Evolutionary conservation across 35 echinoderm and acorn worm genomes (phyloP).

Genomic region (Acanthaster planci): DNA sequence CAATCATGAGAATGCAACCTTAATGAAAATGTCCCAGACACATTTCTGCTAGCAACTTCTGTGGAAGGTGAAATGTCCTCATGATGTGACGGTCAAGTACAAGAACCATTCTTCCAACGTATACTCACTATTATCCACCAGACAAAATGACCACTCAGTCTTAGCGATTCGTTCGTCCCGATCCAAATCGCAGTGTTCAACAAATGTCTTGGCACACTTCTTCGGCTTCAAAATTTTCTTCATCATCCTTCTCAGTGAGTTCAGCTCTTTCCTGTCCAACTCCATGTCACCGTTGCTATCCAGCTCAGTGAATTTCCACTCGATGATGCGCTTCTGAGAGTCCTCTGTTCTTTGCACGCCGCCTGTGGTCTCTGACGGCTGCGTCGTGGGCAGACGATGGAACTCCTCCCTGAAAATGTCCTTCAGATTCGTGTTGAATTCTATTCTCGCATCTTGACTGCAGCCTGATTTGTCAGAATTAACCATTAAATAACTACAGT

Average conservation of each 20-base stretch:
- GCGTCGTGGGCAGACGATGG: conserved; percentile 47
- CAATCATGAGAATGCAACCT: conserved; percentile 1
- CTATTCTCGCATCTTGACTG: conserved; percentile 49
- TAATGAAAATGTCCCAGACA: conserved; percentile 20
- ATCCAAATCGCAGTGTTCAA: conserved; percentile 57
- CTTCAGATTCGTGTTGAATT: conserved; percentile 73
- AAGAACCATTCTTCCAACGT: conserved; percentile 42
- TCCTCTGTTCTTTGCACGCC: neutral
- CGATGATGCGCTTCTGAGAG: conserved; percentile 65
- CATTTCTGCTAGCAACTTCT: conserved; percentile 11
- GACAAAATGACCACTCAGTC: conserved; percentile 68
- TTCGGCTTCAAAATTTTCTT: conserved; percentile 76
- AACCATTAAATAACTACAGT: neutral
- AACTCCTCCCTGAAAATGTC: conserved; percentile 72
- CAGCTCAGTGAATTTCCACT: conserved; percentile 76
- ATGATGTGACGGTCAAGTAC: conserved; percentile 76
- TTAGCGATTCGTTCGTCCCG: conserved; percentile 30
- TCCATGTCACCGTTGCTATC: conserved; percentile 54
- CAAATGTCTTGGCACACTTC: conserved; percentile 69
- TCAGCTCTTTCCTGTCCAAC: conserved; percentile 62
- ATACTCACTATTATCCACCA: conserved; percentile 79
- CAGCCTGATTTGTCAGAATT: conserved; percentile 42
- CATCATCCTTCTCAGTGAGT: conserved; percentile 54
- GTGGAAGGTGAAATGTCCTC: conserved; percentile 57
- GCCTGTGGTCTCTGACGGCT: conserved; percentile 10